Conservation (phyloP, 1,140 invertebrate species). For the Delia radicum region DNA sequence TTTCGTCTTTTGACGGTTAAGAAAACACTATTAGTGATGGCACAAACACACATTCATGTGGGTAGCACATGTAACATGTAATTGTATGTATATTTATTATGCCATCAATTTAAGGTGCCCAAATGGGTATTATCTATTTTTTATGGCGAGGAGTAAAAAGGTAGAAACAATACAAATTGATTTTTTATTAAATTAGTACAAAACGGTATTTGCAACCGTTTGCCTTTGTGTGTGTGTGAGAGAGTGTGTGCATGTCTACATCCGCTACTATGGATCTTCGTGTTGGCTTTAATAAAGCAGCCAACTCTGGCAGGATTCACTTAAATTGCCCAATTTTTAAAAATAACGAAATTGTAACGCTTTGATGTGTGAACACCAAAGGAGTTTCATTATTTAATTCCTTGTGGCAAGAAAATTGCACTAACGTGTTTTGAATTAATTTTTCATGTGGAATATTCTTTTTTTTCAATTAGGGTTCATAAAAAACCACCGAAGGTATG, state of each 20-base stretch:
- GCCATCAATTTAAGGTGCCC: neutral
- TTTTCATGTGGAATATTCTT: neutral
- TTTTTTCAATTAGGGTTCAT: neutral
- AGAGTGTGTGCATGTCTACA: neutral
- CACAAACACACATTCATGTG: neutral
- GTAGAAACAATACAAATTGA: constrained; percentile 28
- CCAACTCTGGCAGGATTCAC: constrained; percentile 6
- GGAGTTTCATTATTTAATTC: neutral
- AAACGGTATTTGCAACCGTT: neutral
- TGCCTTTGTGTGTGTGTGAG: neutral
- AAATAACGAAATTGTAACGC: constrained; percentile 7
- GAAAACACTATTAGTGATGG: too few species aligned
- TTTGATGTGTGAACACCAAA: constrained; percentile 24
- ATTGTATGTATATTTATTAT: neutral
- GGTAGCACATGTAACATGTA: neutral
- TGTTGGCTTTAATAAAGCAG: neutral
- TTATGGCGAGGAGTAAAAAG: neutral
- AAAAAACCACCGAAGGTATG: too few species aligned
- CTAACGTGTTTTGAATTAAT: constrained; percentile 32
- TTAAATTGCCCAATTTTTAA: constrained; percentile 21
- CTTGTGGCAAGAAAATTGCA: constrained; percentile 29
- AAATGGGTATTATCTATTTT: neutral
- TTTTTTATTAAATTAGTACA: constrained; percentile 31
- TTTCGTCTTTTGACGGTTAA: too few species aligned
- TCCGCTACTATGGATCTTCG: neutral